Percentiles rank a stretch among this genome's conserved stretches.
phyloP scores from a whole-genome alignment of 2,797 vertebrate species.

The Cossypha heuglini region DNA sequence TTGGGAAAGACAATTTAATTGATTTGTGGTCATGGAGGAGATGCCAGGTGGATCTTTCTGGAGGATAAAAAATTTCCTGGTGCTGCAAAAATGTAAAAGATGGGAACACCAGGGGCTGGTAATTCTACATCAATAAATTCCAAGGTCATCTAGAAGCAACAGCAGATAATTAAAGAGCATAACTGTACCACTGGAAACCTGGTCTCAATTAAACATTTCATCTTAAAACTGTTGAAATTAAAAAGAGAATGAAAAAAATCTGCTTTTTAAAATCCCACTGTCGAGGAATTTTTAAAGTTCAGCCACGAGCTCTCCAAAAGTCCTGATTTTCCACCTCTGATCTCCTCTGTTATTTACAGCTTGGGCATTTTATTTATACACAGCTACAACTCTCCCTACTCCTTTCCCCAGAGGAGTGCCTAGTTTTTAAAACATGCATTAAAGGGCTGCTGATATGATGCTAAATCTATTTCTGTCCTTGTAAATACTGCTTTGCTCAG shows the following conservation, averaged over 20 bases:
- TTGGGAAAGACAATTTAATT: background rate
- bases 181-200: background rate
- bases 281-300: background rate
- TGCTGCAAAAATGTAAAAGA: background rate
- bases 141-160: background rate
- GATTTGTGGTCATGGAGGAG: background rate
- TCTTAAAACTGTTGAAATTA: background rate
- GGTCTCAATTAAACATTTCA: background rate
- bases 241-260: background rate
- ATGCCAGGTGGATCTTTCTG: background rate
- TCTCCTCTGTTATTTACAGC: background rate
- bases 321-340: background rate
- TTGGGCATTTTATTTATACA: background rate
- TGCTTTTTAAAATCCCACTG: background rate
- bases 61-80: background rate
- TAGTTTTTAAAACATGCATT: slow-evolving; percentile 32
- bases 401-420: background rate
- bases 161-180: background rate
- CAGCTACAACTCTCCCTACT: background rate
- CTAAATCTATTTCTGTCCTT: slow-evolving; percentile 7
- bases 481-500: slow-evolving; percentile 29
- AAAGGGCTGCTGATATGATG: background rate
- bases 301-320: background rate
- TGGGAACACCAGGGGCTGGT: background rate
- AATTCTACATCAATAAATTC: background rate